Conservation (phyloP, 2,797 vertebrate genomes). For the Rhyacichthys aspro region DNA sequence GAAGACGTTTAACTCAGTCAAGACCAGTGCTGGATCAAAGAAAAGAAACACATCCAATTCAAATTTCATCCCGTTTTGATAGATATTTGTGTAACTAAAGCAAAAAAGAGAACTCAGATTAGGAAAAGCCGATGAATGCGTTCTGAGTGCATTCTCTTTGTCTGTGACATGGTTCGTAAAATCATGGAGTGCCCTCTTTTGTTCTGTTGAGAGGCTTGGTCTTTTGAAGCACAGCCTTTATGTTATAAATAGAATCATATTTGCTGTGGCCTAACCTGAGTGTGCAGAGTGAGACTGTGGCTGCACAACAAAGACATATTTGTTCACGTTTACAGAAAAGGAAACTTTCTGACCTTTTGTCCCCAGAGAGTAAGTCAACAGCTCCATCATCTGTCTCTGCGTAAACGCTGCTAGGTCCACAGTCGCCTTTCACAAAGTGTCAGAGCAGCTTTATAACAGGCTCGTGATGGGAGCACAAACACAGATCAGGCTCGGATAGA, state of each 20-base stretch:
- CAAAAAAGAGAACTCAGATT: too few species aligned
- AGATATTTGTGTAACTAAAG: too few species aligned
- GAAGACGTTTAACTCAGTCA: too few species aligned
- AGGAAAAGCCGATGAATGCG: too few species aligned
- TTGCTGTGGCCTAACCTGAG: too few species aligned
- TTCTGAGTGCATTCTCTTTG: too few species aligned
- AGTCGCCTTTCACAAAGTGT: not conserved
- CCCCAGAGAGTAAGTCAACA: constrained; percentile 1
- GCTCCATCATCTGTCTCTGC: not conserved
- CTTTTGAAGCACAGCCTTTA: not conserved
- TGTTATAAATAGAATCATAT: too few species aligned
- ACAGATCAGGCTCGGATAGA: not conserved
- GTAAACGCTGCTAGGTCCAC: not conserved
- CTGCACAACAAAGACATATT: constrained; percentile 6
- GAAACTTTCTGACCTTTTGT: not conserved
- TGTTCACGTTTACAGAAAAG: constrained; percentile 10
- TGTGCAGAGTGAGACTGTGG: not conserved
- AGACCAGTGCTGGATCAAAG: too few species aligned
- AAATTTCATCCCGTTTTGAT: too few species aligned
- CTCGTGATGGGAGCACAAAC: not conserved
- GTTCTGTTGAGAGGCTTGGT: not conserved
- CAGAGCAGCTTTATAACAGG: not conserved
- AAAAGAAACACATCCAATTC: too few species aligned
- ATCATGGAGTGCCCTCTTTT: not conserved
- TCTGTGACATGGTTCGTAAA: not conserved